Evolutionary conservation across 2,888 invertebrate genomes (phyloP).

Genomic region (Lissocephala sabroskyi): DNA sequence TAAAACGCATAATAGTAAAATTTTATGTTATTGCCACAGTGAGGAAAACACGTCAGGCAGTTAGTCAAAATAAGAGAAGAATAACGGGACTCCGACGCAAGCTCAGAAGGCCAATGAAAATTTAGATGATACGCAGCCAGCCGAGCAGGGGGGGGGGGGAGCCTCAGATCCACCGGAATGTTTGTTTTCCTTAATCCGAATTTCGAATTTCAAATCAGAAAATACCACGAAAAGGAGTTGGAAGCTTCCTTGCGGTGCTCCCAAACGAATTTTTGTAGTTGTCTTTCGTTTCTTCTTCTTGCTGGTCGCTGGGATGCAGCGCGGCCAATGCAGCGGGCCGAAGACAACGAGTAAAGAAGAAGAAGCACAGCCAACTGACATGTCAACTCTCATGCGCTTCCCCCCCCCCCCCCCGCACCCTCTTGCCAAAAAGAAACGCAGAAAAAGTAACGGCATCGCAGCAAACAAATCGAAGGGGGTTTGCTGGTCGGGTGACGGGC

Average conservation of each 20-base stretch:
- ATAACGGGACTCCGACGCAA: constrained; percentile 7
- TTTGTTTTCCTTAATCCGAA: too few relatives aligned
- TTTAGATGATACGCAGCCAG: constrained; percentile 24
- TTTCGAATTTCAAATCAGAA: background rate
- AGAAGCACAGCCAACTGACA: too few relatives aligned
- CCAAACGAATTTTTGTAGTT: too few relatives aligned
- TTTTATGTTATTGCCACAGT: constrained; percentile 68
- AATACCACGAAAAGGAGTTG: too few relatives aligned
- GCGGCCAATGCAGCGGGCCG: too few relatives aligned
- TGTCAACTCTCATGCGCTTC: too few relatives aligned
- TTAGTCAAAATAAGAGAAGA: constrained; percentile 41
- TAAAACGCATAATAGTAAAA: constrained; percentile 70
- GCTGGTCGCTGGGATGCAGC: too few relatives aligned
- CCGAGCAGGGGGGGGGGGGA: constrained; percentile 5
- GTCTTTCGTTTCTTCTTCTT: too few relatives aligned
- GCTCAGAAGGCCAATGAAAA: constrained; percentile 39
- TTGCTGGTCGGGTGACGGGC: background rate
- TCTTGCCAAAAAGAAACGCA: constrained; percentile 6
- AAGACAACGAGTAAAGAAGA: too few relatives aligned
- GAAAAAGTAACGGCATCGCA: background rate
- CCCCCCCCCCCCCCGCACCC: constrained; percentile 4
- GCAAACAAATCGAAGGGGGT: background rate
- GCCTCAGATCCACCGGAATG: too few relatives aligned
- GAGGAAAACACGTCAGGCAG: constrained; percentile 67
- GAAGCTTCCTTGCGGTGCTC: too few relatives aligned